Evolutionary conservation across 1,140 invertebrate species (phyloP), one percentile per base, ranked within the genome.

Genomic region (Achroia grisella): DNA sequence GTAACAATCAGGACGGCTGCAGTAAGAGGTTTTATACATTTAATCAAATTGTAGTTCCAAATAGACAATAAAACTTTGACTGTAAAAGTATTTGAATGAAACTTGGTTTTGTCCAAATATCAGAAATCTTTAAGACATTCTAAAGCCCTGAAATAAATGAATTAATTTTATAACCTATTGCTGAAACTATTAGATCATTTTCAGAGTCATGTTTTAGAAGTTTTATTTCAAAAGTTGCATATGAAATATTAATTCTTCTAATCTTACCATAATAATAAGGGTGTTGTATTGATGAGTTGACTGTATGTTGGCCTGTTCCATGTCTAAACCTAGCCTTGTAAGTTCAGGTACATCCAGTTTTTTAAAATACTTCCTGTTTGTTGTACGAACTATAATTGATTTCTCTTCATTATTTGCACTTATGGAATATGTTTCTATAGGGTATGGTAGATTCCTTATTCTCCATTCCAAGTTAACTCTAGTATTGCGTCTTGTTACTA

Each of bases 321-420:
- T 87, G 12, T 75, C 64, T 14, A 93, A 45, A 12, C 88, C 87
- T n/a, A 90, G 86, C 61, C 93, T 87, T 49, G 90, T 87, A 27
- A 94, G 77, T 69, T 94, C 93, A 39, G 91, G 92, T 34, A 94
- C 74, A 12, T 62, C 56, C n/a, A 95, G 77, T 61, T 91, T 92
- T 65, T 94, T 95, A 62, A 89, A 95, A 75, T 94, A 95, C 55
- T 94, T 95, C 62, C 93, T 94, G 71, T 95, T 94, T 13, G 79
- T 89, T 10, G 93, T 95, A 46, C 90, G 86, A 4, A 95, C 87
- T 14, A 90, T 83, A 33, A 94, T 89, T 41, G 87, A 88, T 30
- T 88, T 89, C 60, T 91, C 88, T 9, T 90, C 87, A 36, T 85
- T 64, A 48, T 91, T 88, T 0, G 89, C 90, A 42, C 78, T 89